These are phyloP conservation scores for Oscheius onirici DNA, from an alignment of 2,888 invertebrate species.

Conservation along the genomic window DNA sequence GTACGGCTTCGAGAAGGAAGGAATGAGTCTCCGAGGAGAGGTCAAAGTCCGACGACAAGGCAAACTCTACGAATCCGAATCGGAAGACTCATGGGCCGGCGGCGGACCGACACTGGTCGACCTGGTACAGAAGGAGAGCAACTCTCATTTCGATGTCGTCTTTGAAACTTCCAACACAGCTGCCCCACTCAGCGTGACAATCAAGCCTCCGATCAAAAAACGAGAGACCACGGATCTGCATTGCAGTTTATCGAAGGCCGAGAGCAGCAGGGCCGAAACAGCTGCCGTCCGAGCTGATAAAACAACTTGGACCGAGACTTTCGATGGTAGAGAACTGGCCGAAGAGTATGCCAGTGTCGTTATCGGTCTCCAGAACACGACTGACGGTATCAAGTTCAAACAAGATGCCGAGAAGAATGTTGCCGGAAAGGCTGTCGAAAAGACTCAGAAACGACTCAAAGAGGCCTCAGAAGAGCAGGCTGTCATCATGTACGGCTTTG, in stretches of 20 bases:
- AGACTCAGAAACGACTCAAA: conserved; percentile 40
- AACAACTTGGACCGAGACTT: conserved; percentile 33
- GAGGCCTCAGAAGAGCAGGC: conserved; percentile 56
- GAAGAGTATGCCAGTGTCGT: conserved; percentile 37
- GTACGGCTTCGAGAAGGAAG: conserved; percentile 53
- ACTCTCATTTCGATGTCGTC: conserved; percentile 64
- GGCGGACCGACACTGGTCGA: conserved; percentile 59
- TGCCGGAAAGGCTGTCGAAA: conserved; percentile 37
- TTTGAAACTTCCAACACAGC: conserved; percentile 60
- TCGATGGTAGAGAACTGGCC: conserved; percentile 27
- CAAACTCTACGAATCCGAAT: conserved; percentile 52
- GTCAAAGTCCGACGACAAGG: conserved; percentile 41
- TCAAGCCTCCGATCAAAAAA: conserved; percentile 46
- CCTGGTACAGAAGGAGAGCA: conserved; percentile 64
- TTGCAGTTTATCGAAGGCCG: conserved; percentile 36
- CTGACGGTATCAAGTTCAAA: conserved; percentile 16
- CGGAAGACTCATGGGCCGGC: conserved; percentile 48
- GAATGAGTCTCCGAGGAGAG: conserved; percentile 50
- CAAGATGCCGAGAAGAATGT: conserved; percentile 41
- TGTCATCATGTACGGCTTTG: conserved; percentile 61
- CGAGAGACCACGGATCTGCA: conserved; percentile 44
- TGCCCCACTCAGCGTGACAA: conserved; percentile 32
- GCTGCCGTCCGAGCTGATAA: neutral
- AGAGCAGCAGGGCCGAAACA: conserved; percentile 21
- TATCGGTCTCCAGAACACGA: conserved; percentile 35